These are phyloP conservation scores for Melanotaenia boesemani DNA, from an alignment of 2,797 vertebrate genomes.

Conservation along the genomic window DNA sequence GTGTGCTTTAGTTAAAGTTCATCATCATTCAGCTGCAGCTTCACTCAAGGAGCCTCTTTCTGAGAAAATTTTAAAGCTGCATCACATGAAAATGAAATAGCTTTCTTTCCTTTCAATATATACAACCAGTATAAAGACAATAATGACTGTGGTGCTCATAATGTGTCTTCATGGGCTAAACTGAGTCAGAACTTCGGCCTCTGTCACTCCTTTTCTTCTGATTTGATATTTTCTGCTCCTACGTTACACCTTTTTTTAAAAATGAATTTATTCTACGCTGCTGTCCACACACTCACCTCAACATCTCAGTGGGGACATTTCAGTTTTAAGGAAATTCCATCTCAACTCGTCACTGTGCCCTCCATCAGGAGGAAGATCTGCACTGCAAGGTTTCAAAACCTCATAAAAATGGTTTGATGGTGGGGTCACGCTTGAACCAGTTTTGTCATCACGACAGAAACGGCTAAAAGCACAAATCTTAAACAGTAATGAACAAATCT, in stretches of 20 bases:
- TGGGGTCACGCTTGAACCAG: conserved; percentile 14
- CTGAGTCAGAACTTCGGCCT: conserved; percentile 7
- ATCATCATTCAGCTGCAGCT: conserved; percentile 16
- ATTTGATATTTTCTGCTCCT: neutral
- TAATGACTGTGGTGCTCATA: neutral
- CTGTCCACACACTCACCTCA: neutral
- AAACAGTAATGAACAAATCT: neutral
- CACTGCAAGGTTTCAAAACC: neutral
- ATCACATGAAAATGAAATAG: neutral
- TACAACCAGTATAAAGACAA: neutral
- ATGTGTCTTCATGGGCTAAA: conserved; percentile 3
- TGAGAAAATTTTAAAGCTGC: neutral
- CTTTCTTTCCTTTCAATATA: conserved; percentile 6
- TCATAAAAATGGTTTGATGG: conserved; percentile 20
- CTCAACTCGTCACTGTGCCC: conserved; percentile 22
- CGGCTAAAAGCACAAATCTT: conserved; percentile 16
- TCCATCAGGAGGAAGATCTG: conserved; percentile 14
- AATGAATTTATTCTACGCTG: neutral
- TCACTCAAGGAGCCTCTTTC: neutral
- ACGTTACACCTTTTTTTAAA: too few species aligned
- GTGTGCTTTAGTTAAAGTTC: conserved; percentile 7
- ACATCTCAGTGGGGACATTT: conserved; percentile 17
- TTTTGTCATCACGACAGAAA: conserved; percentile 9
- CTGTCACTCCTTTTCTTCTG: neutral
- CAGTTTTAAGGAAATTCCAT: conserved; percentile 19